Base-by-base conservation (phyloP, 2,113 vertebrate genomes). In the Theristicus caerulescens region DNA sequence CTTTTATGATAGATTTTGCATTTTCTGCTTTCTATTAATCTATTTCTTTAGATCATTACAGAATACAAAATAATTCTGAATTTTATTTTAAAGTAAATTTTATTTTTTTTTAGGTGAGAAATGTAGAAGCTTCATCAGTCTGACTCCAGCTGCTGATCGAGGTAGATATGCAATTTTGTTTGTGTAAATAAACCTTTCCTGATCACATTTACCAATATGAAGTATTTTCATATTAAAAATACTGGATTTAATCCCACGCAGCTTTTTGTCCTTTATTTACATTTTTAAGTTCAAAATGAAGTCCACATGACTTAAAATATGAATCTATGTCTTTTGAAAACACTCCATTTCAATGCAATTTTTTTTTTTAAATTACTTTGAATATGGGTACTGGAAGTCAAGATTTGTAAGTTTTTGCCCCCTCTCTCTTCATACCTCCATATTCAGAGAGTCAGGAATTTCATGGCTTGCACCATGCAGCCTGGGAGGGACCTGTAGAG, bases 81-180 rank as follows among this genome's bases (percentile, higher is more conserved):
- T 82, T 61, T 47, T 10, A 34, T 82, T 85, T 86, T 76, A 16
- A 55, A 9, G 13, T 11, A 31, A 12, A 26, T 29, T 16, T 79
- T 71, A 20, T n/a, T 34, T 74, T 19, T 80, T 98, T 97, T 44
- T 96, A 99, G 99, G 98, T 88, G 99, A 99, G 93, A 98, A 97
- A 46, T 99, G 99, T 88, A 98, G 98, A 95, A 99, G 98, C 93
- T 99, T 99, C 95, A 97, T 98, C 82, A 98, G 98, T 51, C 96
- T 99, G 47, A 98, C 99, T 46, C 99, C 99, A 73, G 93, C 98
- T 59, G 97, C 99, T 73, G 99, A 99, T 96, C 97, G 97, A 99
- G 99, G 99, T 99, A 98, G 96, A 70, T 40, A 51, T 26, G 10
- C 27, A 7, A 49, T 87, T 55, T 54, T 79, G 2, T 76, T 32